Conservation (phyloP, 2,797 vertebrate genomes). For the Esox lucius region DNA sequence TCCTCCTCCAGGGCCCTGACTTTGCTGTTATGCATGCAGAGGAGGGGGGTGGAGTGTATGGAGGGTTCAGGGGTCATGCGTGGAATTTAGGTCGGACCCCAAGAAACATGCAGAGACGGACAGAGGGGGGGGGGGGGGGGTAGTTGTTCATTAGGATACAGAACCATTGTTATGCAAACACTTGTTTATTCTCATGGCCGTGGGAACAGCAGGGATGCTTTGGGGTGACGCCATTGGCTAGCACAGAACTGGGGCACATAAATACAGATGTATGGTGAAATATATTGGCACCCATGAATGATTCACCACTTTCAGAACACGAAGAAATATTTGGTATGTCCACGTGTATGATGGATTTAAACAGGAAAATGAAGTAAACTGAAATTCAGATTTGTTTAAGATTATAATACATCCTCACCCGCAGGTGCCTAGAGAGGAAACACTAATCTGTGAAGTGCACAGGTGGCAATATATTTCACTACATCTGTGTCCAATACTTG, state of each 20-base stretch:
- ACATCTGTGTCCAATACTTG: neutral
- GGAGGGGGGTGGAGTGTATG: constrained; percentile 54
- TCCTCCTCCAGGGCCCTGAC: constrained; percentile 81
- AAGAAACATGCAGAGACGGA: constrained; percentile 47
- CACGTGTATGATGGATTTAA: too few species aligned
- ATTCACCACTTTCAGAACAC: too few species aligned
- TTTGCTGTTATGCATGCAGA: constrained; percentile 76
- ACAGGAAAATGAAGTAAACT: too few species aligned
- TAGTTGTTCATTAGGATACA: constrained; percentile 27
- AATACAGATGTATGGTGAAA: too few species aligned
- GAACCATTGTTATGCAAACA: constrained; percentile 41
- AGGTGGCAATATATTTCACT: too few species aligned
- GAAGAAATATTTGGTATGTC: too few species aligned
- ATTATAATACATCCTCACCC: too few species aligned
- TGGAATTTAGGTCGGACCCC: constrained; percentile 22
- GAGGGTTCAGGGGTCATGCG: constrained; percentile 20
- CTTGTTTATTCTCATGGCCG: neutral
- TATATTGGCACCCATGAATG: too few species aligned
- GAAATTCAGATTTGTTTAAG: too few species aligned
- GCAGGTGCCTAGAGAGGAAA: too few species aligned
- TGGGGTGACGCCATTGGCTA: neutral
- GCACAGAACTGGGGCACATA: neutral
- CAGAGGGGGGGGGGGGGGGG: constrained; percentile 10
- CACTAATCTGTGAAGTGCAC: too few species aligned
- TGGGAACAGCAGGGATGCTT: constrained; percentile 1